Percentiles rank a stretch among this genome's conserved stretches.
Conservation (phyloP, 2,888 invertebrate genomes). For the Crocallis elinguaria region DNA sequence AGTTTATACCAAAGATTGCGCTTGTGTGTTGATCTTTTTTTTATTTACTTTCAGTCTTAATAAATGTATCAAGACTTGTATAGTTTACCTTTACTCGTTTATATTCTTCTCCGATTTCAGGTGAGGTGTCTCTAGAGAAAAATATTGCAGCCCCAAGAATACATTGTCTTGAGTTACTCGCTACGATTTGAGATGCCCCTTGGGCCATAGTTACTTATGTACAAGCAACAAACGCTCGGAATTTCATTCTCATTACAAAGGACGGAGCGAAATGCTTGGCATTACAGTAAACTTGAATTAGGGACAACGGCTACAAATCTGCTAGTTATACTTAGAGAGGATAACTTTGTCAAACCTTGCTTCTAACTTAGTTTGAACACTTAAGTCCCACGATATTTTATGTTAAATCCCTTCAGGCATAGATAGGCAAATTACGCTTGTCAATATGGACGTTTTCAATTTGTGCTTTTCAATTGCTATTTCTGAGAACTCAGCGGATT, state of each 20-base stretch:
- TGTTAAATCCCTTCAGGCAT: constrained; percentile 27
- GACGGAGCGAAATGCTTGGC: constrained; percentile 22
- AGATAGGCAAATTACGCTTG: constrained; percentile 29
- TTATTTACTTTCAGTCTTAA: background rate
- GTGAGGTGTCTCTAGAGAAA: constrained; percentile 33
- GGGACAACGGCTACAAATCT: constrained; percentile 33
- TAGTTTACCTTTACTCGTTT: constrained; percentile 8
- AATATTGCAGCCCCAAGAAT: constrained; percentile 27
- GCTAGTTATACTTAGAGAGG: constrained; percentile 38
- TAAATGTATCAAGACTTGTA: background rate
- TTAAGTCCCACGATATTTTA: constrained; percentile 31
- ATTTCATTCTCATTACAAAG: constrained; percentile 37
- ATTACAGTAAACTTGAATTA: constrained; percentile 38
- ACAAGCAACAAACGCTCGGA: constrained; percentile 31
- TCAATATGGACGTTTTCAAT: constrained; percentile 31
- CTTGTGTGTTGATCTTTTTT: background rate
- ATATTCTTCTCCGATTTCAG: constrained; percentile 26
- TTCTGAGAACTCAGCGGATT: constrained; percentile 9
- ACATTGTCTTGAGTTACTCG: constrained; percentile 31
- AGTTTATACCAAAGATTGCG: background rate
- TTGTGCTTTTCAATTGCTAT: constrained; percentile 11
- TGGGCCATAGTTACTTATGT: constrained; percentile 33
- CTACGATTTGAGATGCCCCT: constrained; percentile 33
- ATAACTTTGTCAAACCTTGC: constrained; percentile 36
- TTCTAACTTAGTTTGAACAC: constrained; percentile 30